Conservation (phyloP, 2,797 vertebrate genomes). For the Lepilemur ruficaudatus region DNA sequence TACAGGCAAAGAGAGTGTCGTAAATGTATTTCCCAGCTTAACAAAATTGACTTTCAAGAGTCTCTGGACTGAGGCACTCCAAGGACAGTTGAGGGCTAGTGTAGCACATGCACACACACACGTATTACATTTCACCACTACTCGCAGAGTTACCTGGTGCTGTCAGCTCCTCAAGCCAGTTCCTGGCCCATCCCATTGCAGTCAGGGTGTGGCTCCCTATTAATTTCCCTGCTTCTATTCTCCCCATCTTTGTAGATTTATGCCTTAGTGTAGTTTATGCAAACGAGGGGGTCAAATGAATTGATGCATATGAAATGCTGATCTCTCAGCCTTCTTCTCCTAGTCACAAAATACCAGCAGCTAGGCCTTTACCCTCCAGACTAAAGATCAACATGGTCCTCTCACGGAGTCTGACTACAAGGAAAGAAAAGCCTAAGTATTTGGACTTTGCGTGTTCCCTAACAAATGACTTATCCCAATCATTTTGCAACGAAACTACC, state of each 20-base stretch:
- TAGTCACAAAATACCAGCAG: neutral
- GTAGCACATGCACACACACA: neutral
- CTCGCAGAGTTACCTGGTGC: neutral
- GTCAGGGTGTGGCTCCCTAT: neutral
- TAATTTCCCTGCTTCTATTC: neutral
- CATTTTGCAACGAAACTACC: neutral
- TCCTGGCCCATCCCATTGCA: neutral
- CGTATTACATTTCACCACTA: neutral
- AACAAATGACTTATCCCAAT: neutral
- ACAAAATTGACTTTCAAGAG: neutral
- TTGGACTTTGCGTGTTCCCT: neutral
- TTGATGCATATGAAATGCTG: neutral
- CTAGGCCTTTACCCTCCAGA: neutral
- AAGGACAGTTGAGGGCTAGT: neutral
- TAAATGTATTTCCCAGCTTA: neutral
- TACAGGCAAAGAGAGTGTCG: neutral
- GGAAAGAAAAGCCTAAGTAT: neutral
- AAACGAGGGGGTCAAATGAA: neutral
- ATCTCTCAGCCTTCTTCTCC: neutral
- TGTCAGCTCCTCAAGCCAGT: neutral
- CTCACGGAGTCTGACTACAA: neutral
- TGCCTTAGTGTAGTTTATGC: neutral
- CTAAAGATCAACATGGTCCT: neutral
- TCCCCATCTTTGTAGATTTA: neutral
- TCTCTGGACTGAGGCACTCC: neutral